Percentiles rank a stretch among this genome's conserved stretches.
Conservation (phyloP, 2,888 invertebrate genomes). For the Agriopis marginaria region DNA sequence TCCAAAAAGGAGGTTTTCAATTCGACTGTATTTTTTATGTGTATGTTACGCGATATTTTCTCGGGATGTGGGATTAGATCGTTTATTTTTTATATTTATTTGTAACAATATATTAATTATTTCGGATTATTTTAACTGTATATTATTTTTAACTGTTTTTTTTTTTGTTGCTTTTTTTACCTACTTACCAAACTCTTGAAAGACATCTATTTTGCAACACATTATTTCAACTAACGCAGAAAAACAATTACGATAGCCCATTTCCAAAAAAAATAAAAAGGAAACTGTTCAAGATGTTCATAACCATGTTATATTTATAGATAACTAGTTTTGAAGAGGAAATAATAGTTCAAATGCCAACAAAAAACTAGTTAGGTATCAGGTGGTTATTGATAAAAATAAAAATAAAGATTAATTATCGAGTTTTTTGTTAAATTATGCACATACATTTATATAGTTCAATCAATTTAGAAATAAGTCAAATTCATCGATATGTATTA, state of each 20-base stretch:
- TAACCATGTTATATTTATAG: constrained; percentile 6
- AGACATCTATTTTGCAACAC: too few relatives aligned
- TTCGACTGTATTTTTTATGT: too few relatives aligned
- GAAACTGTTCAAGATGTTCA: neutral
- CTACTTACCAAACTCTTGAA: too few relatives aligned
- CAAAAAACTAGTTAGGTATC: constrained; percentile 26
- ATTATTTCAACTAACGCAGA: too few relatives aligned
- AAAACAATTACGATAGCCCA: neutral
- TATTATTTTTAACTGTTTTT: too few relatives aligned
- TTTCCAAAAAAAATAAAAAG: neutral
- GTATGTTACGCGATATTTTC: too few relatives aligned
- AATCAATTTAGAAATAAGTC: constrained; percentile 6
- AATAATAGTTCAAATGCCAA: constrained; percentile 27
- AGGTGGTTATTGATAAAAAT: constrained; percentile 27
- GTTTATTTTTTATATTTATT: too few relatives aligned
- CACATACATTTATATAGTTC: neutral
- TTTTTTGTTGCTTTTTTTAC: too few relatives aligned
- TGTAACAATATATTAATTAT: too few relatives aligned
- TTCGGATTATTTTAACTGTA: too few relatives aligned
- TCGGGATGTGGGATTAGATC: too few relatives aligned
- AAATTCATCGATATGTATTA: neutral
- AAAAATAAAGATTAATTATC: constrained; percentile 20
- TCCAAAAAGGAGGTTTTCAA: too few relatives aligned
- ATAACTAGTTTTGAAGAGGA: constrained; percentile 30
- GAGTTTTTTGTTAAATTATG: constrained; percentile 14